Evolutionary conservation across 2,113 vertebrate genomes (phyloP).

Genomic region (Semicossyphus pulcher): DNA sequence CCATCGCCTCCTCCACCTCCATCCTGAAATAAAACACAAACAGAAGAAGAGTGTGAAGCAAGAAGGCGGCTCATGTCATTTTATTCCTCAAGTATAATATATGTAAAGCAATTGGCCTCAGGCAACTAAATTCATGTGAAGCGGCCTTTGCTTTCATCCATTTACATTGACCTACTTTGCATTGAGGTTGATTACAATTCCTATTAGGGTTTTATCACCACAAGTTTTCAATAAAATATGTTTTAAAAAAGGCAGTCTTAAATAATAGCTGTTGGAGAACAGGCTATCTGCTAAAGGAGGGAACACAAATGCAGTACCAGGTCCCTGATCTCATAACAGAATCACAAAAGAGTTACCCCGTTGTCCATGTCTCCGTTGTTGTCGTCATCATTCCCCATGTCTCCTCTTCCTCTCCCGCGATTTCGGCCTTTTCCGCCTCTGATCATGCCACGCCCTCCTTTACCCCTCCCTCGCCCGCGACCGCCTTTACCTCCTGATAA

Average conservation of each 20-base stretch:
- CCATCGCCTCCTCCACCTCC: conserved; percentile 63
- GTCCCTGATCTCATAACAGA: too few species aligned
- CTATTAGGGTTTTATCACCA: background rate
- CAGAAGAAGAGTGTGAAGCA: background rate
- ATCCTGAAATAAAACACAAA: conserved; percentile 58
- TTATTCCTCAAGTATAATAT: background rate
- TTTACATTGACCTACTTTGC: background rate
- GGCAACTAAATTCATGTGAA: too few species aligned
- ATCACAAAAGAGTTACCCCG: conserved; percentile 79
- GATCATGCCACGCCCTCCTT: conserved; percentile 85
- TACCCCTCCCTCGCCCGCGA: conserved; percentile 81
- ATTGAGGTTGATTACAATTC: background rate
- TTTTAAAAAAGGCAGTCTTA: too few species aligned
- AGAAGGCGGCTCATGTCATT: background rate
- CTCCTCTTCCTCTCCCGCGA: conserved; percentile 86
- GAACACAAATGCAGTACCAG: too few species aligned
- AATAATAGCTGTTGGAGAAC: too few species aligned
- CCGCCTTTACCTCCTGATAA: conserved; percentile 84
- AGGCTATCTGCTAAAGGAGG: too few species aligned
- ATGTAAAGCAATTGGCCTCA: background rate
- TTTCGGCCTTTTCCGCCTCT: conserved; percentile 84
- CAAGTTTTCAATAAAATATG: too few species aligned
- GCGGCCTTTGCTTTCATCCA: too few species aligned
- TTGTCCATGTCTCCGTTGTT: conserved; percentile 92
- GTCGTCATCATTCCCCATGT: conserved; percentile 87